Conservation (phyloP, 1,140 invertebrate genomes). For the Muscidifurax raptorellus region DNA sequence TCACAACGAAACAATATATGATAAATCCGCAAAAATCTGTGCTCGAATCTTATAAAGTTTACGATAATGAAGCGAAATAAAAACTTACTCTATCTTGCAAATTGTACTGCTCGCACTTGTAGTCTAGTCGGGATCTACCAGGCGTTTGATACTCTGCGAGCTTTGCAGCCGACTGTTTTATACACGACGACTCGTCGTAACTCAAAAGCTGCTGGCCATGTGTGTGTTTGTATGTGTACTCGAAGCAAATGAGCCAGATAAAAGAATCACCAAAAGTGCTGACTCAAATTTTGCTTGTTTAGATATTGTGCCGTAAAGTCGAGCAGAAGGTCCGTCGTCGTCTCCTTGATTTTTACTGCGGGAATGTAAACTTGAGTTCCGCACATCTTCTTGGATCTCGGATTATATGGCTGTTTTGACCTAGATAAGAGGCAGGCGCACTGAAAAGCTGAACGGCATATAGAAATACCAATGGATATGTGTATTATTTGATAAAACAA, state of each 20-base stretch:
- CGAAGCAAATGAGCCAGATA: neutral
- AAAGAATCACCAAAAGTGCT: neutral
- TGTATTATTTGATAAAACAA: neutral
- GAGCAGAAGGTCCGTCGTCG: too few relatives aligned
- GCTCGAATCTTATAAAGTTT: too few relatives aligned
- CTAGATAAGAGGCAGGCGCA: neutral
- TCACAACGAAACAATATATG: neutral
- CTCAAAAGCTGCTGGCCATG: neutral
- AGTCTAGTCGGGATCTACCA: neutral
- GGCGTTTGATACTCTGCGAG: neutral
- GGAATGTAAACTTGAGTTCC: neutral
- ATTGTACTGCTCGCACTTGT: neutral
- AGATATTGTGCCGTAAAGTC: neutral
- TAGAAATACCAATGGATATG: neutral
- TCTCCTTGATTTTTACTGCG: neutral
- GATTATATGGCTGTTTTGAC: neutral
- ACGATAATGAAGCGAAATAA: neutral
- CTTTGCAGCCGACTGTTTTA: neutral
- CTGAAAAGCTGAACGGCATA: neutral
- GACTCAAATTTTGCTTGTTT: neutral
- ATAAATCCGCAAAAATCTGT: neutral
- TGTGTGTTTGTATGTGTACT: neutral
- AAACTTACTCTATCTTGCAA: neutral
- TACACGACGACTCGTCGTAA: neutral
- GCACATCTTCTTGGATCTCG: neutral